These are phyloP conservation scores for Petrocephalus schoutedeni DNA, from an alignment of 2,797 vertebrate genomes.

Conservation along the genomic window DNA sequence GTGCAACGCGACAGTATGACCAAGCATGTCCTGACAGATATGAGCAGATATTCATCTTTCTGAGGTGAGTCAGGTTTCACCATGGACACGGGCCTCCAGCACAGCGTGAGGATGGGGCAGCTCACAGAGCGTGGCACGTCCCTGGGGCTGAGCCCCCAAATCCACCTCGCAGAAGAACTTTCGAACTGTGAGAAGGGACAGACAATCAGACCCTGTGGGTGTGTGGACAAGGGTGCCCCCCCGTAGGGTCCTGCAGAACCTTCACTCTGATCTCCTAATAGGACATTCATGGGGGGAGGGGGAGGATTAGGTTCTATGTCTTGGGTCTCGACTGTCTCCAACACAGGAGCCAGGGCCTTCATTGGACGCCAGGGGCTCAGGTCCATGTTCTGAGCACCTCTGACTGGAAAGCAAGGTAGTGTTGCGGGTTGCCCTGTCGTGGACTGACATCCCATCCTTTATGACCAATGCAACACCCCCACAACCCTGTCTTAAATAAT, in stretches of 20 bases:
- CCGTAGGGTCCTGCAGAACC: background rate
- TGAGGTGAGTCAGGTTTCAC: background rate
- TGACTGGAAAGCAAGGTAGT: background rate
- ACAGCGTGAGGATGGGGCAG: background rate
- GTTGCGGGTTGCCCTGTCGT: background rate
- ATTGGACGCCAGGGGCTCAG: background rate
- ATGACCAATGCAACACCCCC: background rate
- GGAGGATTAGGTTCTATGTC: background rate
- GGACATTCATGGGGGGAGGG: background rate
- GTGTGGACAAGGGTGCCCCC: background rate
- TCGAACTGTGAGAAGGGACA: background rate
- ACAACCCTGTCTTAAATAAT: background rate
- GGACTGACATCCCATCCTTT: background rate
- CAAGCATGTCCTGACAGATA: background rate
- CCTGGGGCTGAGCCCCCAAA: background rate
- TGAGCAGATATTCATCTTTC: background rate
- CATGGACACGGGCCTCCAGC: background rate
- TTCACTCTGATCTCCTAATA: background rate
- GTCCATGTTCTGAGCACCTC: background rate
- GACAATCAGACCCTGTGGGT: background rate
- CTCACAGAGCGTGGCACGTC: background rate
- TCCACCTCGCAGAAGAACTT: background rate
- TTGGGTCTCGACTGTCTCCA: background rate
- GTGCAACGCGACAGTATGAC: background rate
- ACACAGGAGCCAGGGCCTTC: background rate